Evolutionary conservation across 1,140 invertebrate genomes (phyloP).

Genomic region (Holotrichia oblita): DNA sequence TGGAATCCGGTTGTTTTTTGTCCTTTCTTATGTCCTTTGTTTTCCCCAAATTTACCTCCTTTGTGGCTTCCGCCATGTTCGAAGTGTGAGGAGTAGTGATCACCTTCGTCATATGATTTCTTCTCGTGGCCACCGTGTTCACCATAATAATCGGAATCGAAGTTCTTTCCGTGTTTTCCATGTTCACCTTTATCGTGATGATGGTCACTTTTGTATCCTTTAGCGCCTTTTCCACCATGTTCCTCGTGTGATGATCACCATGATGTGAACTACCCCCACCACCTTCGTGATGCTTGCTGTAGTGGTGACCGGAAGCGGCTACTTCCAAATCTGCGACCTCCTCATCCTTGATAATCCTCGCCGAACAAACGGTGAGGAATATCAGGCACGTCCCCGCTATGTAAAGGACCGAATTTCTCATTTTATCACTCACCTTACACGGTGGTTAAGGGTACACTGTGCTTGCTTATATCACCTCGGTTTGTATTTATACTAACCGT

Average conservation of each 20-base stretch:
- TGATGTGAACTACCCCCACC: conserved; percentile 73
- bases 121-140: conserved; percentile 78
- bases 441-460: conserved; percentile 11
- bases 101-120: conserved; percentile 74
- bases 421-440: conserved; percentile 17
- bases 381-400: conserved; percentile 49
- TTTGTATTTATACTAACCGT: conserved; percentile 2
- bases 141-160: conserved; percentile 73
- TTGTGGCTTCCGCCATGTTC: conserved; percentile 79
- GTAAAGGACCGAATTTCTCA: conserved; percentile 45
- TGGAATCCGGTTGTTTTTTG: conserved; percentile 80
- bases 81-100: conserved; percentile 73
- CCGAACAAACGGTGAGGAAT: conserved; percentile 44
- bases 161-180: conserved; percentile 68
- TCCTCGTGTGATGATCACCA: conserved; percentile 70
- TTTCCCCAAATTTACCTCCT: conserved; percentile 77
- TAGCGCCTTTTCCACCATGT: conserved; percentile 73
- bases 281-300: conserved; percentile 64
- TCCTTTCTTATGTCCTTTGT: conserved; percentile 81
- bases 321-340: conserved; percentile 60
- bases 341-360: conserved; percentile 47
- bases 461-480: conserved; percentile 27
- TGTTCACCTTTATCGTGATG: conserved; percentile 68
- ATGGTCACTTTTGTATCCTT: conserved; percentile 73
- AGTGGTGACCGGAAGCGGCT: conserved; percentile 65